phyloP scores from a whole-genome alignment of 2,113 vertebrate species.

The Trichomycterus rosablanca region DNA sequence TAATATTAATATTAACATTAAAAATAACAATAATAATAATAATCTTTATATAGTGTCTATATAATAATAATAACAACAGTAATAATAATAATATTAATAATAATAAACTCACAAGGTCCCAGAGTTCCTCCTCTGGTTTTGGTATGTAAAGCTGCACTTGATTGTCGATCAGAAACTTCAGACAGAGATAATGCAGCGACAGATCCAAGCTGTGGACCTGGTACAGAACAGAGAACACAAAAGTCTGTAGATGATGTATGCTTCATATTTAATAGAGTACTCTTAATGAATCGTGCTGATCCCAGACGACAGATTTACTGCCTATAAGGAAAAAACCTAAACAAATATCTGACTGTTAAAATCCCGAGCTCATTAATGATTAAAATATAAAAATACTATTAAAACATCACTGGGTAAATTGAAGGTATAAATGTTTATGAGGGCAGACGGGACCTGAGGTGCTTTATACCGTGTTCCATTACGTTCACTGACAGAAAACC shows the following conservation, averaged over 20 bases:
- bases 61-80: no score
- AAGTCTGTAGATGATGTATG: conserved; percentile 4
- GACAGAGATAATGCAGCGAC: conserved; percentile 77
- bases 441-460: not conserved
- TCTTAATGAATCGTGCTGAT: no score
- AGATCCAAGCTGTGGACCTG: conserved; percentile 81
- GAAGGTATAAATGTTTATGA: conserved; percentile 6
- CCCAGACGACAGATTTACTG: no score
- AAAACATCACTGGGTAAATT: not conserved
- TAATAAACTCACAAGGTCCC: conserved; percentile 81
- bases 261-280: no score
- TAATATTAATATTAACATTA: no score
- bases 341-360: not conserved
- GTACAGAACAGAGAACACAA: not conserved
- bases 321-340: not conserved
- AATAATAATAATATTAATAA: no score
- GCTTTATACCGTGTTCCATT: conserved; percentile 31
- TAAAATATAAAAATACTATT: not conserved
- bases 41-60: no score
- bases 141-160: conserved; percentile 79
- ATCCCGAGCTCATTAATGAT: not conserved
- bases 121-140: conserved; percentile 85
- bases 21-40: no score
- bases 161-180: conserved; percentile 80
- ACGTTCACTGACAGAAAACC: conserved; percentile 19